A percentile compares a stretch with the other conserved stretches of the same genome.
These are phyloP conservation scores for Osmerus eperlanus DNA, from an alignment of 2,113 vertebrate genomes.

Conservation along the genomic window DNA sequence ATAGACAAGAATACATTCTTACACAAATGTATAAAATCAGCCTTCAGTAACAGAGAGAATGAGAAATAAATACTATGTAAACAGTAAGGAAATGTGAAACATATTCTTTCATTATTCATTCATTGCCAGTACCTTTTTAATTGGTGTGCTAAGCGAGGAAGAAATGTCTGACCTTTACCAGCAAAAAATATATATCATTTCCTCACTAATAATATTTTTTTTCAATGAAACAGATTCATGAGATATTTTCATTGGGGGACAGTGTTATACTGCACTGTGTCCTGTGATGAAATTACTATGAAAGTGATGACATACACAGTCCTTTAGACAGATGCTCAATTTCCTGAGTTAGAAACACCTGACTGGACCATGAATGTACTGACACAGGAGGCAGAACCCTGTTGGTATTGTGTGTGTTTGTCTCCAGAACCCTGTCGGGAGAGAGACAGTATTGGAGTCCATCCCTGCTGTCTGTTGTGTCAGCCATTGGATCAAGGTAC, in stretches of 20 bases:
- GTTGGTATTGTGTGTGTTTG: too few relatives aligned
- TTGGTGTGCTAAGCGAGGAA: too few relatives aligned
- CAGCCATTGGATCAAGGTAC: slow-evolving; percentile 55
- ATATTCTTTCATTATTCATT: too few relatives aligned
- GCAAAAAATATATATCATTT: too few relatives aligned
- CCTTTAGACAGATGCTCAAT: slow-evolving; percentile 61
- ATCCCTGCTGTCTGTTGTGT: slow-evolving; percentile 50
- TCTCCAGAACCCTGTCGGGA: not conserved
- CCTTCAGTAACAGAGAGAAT: not conserved
- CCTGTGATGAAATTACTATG: slow-evolving; percentile 24
- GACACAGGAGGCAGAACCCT: slow-evolving; percentile 18
- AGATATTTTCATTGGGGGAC: not conserved
- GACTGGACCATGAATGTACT: not conserved
- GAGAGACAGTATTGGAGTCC: slow-evolving; percentile 17
- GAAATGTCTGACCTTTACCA: too few relatives aligned
- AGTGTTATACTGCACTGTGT: not conserved
- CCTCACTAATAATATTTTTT: slow-evolving; percentile 12
- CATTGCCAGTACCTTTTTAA: too few relatives aligned
- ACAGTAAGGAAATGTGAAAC: too few relatives aligned
- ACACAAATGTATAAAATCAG: too few relatives aligned
- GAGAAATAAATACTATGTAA: slow-evolving; percentile 2
- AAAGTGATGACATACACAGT: slow-evolving; percentile 54
- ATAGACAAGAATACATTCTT: not conserved
- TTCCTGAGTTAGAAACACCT: slow-evolving; percentile 65
- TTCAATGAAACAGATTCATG: not conserved